Evolutionary conservation across 2,888 invertebrate species (phyloP), one percentile per base, ranked within the genome.

Genomic region (Drosophila austrosaltans): DNA sequence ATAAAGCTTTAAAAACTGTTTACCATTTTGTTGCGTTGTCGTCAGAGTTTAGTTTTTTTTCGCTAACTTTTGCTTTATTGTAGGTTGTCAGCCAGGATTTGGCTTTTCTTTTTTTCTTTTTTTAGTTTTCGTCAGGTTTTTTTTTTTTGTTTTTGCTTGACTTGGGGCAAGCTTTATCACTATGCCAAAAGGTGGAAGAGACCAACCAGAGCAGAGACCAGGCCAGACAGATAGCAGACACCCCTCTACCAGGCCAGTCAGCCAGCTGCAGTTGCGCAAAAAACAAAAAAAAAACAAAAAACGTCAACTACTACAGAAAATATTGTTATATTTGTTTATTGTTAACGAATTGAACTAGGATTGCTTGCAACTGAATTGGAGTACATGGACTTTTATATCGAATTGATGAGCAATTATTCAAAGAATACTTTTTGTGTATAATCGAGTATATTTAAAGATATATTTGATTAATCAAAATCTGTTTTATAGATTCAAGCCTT

Each of bases 1-100:
- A 89, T 90, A 89, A 87, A 85, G 82, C 77, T 66, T 68, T 76
- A 77, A 5, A 48, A 86, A 82, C 85, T 82, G 77, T 77, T 88
- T 82, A 82, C 76, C 77, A 82, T 85, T 82, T 78, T 74, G 77
- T 48, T 48, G 48, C 79, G 83, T 73, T 79, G 84, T 80, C 76
- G 80, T 75, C 76, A 82, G 87, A 85, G 75, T 85, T 78, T 80
- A 81, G 22, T 36, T 8, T 36, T 36, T 36, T 36, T 32, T 32
- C 6, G 22, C 10, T 48, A 48, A 48, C 48, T 60, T 73, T 70
- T 79, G 77, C 63, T 85, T 81, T 85, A 79, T 87, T 82, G 77
- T 73, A 10, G 36, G 66, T 63, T 64, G 66, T 16, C 48, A 53
- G 44, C 48, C 48, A 48, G 48, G 48, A 48, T 58, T 40, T 54